Evolutionary conservation across 2,113 vertebrate genomes (phyloP), one percentile per base, ranked within the genome.

Genomic region (Austrofundulus limnaeus): DNA sequence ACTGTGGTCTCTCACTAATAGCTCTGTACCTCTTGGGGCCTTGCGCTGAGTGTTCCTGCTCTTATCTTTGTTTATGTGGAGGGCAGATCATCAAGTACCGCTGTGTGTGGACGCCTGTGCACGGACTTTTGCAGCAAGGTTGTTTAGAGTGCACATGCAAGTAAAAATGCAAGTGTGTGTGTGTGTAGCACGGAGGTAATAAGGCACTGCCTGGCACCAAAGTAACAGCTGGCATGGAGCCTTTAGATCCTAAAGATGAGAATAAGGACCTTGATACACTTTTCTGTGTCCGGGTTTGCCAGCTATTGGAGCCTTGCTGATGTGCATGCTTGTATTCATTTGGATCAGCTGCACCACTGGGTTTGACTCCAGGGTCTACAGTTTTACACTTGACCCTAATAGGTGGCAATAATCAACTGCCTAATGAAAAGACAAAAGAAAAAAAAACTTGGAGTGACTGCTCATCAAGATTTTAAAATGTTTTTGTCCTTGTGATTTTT

Each of bases 21-120:
- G 82, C 89, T 81, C 68, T 67, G 90, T 79, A 72, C 84, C 85
- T 86, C 88, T 77, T 70, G 75, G 88, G 89, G 87, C 86, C 79
- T 86, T 60, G 78, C 61, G 71, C 83, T 66, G 90, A 88, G 92
- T 87, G 85, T 91, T 91, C 92, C 91, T 89, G 52, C 84, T 90
- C 90, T 95, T 94, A 95, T 94, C 94, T 95, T 92, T 95, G 94
- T 96, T 96, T 96, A 95, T 88, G 92, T 85, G 88, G 88, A 88
- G 89, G 92, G 85, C 90, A 94, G 94, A 95, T 92, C 93, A 92
- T 93, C 87, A 90, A 70, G 84, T 66, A 66, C 55, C 20, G 43
- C 56, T 16, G 45, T 70, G 72, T 70, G 68, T 58, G 66, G 46
- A 88, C 88, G 91, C 88, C 88, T 89, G 68, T 66, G 85, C 78